A percentile compares a stretch with the other conserved stretches of the same genome.
phyloP scores from a whole-genome alignment of 1,140 invertebrate species.

The Caenorhabditis latens region DNA sequence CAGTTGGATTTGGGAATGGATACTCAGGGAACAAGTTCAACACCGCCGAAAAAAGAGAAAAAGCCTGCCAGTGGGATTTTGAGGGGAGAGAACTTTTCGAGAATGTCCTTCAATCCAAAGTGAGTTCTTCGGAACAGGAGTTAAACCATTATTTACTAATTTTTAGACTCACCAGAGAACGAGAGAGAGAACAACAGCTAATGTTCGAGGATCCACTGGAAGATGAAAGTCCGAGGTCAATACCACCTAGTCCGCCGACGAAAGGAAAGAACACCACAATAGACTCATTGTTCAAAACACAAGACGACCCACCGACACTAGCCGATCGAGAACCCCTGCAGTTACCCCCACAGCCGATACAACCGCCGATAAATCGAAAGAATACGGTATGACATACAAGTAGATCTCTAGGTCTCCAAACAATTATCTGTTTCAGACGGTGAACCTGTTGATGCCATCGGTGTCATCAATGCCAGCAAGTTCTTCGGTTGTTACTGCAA shows the following conservation, averaged over 20 bases:
- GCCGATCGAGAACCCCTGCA: conserved; percentile 37
- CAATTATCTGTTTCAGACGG: background rate
- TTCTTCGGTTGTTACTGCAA: conserved; percentile 70
- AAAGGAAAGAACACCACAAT: conserved; percentile 45
- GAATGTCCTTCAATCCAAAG: conserved; percentile 72
- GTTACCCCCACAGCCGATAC: background rate
- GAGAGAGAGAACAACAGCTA: conserved; percentile 35
- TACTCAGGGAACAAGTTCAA: conserved; percentile 23
- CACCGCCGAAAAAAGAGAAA: conserved; percentile 43
- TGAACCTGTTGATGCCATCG: background rate
- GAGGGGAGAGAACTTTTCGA: conserved; percentile 66
- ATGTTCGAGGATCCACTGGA: conserved; percentile 40
- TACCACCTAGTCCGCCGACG: conserved; percentile 15
- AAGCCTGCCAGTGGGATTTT: conserved; percentile 57
- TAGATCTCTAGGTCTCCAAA: conserved; percentile 8
- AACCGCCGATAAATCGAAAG: background rate
- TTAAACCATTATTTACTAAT: too few species aligned
- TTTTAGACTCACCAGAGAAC: conserved; percentile 12
- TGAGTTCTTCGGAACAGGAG: background rate
- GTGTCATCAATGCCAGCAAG: conserved; percentile 5
- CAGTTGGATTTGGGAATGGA: conserved; percentile 32
- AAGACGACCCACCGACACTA: conserved; percentile 37
- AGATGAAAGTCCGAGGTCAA: conserved; percentile 28
- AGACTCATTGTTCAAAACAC: conserved; percentile 58
- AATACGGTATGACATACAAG: background rate